Evolutionary conservation across 2,797 vertebrate species (phyloP).

Genomic region (Sebastes minor): DNA sequence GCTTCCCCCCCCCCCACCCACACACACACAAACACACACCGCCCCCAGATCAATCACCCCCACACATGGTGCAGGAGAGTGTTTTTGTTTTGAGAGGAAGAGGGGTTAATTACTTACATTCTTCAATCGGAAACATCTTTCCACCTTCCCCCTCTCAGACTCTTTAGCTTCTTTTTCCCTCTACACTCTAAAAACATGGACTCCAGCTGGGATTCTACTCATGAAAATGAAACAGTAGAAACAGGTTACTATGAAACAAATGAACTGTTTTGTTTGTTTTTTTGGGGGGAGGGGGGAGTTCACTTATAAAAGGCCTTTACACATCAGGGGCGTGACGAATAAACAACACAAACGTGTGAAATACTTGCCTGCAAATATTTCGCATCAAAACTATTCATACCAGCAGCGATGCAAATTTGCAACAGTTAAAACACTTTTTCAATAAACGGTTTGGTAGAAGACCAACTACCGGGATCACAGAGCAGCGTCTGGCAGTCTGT

Average conservation of each 20-base stretch:
- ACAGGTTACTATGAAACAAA: neutral
- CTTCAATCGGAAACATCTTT: constrained; percentile 72
- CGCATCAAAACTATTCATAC: too few species aligned
- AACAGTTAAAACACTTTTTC: too few species aligned
- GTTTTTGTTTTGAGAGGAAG: constrained; percentile 72
- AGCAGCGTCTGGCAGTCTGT: neutral
- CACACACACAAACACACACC: neutral
- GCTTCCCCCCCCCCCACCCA: too few species aligned
- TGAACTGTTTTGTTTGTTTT: too few species aligned
- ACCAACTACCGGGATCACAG: neutral
- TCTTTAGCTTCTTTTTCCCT: constrained; percentile 18
- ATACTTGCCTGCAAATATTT: too few species aligned
- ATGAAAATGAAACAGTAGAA: neutral
- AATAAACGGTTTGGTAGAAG: too few species aligned
- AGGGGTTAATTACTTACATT: constrained; percentile 74
- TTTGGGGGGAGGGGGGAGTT: too few species aligned
- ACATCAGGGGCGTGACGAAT: too few species aligned
- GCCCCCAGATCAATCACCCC: constrained; percentile 38
- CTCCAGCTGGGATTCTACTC: neutral
- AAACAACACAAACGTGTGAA: too few species aligned
- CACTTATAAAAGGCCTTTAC: too few species aligned
- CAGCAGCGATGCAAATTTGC: too few species aligned
- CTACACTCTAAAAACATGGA: constrained; percentile 39
- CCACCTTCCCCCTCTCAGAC: constrained; percentile 18
- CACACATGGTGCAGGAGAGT: constrained; percentile 60